These are phyloP conservation scores for Saiga tatarica DNA, from an alignment of 2,113 vertebrate genomes.

Conservation along the genomic window DNA sequence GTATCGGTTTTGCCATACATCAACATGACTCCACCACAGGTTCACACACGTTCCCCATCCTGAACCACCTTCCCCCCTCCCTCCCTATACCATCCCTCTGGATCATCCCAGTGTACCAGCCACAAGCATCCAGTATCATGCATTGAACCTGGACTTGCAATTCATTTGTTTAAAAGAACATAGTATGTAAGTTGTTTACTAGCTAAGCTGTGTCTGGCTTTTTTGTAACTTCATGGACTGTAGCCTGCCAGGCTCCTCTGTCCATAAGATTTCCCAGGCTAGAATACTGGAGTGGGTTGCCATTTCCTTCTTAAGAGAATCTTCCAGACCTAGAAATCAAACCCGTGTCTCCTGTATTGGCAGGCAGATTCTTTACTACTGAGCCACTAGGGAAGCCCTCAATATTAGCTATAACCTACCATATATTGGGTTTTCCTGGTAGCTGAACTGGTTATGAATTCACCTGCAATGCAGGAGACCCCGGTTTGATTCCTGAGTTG, in stretches of 20 bases:
- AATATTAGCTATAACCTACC: background rate
- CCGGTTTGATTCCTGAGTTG: rapidly evolving
- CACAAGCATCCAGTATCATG: too few relatives aligned
- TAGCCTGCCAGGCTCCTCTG: background rate
- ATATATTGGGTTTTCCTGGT: background rate
- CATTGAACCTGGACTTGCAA: too few relatives aligned
- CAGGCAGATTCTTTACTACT: background rate
- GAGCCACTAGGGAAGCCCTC: background rate
- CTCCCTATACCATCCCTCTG: too few relatives aligned
- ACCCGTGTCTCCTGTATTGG: background rate
- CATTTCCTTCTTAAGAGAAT: background rate
- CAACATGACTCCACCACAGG: too few relatives aligned
- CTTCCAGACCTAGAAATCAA: background rate
- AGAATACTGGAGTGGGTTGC: background rate
- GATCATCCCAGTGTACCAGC: too few relatives aligned
- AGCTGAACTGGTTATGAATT: background rate
- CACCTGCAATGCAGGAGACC: background rate
- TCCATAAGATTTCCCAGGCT: background rate
- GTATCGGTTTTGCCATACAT: too few relatives aligned
- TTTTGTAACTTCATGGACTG: background rate
- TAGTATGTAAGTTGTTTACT: background rate
- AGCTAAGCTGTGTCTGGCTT: background rate
- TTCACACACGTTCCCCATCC: too few relatives aligned
- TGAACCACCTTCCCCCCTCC: too few relatives aligned
- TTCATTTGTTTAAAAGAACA: background rate